These are phyloP conservation scores for Camelus dromedarius DNA, from an alignment of 2,113 vertebrate genomes.

Conservation along the genomic window DNA sequence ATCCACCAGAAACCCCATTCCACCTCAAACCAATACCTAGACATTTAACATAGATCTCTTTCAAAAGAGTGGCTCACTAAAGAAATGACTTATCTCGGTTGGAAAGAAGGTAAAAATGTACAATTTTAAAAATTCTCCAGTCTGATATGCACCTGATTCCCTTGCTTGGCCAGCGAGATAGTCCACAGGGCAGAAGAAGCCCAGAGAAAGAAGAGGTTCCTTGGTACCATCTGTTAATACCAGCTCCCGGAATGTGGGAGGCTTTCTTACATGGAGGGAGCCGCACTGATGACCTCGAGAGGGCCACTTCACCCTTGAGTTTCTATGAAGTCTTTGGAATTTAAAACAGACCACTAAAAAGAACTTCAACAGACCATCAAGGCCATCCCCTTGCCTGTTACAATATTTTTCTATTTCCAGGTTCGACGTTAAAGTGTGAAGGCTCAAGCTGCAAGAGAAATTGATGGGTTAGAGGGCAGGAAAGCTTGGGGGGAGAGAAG, in stretches of 20 bases:
- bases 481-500: slow-evolving; percentile 55
- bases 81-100: neutral
- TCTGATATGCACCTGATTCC: neutral
- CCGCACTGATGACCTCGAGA: neutral
- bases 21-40: neutral
- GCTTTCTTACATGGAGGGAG: neutral
- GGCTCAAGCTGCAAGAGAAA: slow-evolving; percentile 54
- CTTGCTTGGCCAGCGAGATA: neutral
- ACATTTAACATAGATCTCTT: neutral
- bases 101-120: neutral
- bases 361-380: slow-evolving; percentile 65
- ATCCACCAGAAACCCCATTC: neutral
- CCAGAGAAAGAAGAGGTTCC: neutral
- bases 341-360: slow-evolving; percentile 66
- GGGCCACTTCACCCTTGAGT: neutral
- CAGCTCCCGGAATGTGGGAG: neutral
- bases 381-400: slow-evolving; percentile 57
- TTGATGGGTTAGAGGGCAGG: slow-evolving; percentile 68
- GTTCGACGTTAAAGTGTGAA: slow-evolving; percentile 65
- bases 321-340: slow-evolving; percentile 65
- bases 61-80: neutral
- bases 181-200: neutral
- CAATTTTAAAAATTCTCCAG: neutral
- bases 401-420: slow-evolving; percentile 63
- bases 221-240: neutral